A percentile compares a stretch with the other conserved stretches of the same genome.
These are phyloP conservation scores for Drosophila auraria DNA, from an alignment of 1,140 invertebrate genomes.

Conservation along the genomic window DNA sequence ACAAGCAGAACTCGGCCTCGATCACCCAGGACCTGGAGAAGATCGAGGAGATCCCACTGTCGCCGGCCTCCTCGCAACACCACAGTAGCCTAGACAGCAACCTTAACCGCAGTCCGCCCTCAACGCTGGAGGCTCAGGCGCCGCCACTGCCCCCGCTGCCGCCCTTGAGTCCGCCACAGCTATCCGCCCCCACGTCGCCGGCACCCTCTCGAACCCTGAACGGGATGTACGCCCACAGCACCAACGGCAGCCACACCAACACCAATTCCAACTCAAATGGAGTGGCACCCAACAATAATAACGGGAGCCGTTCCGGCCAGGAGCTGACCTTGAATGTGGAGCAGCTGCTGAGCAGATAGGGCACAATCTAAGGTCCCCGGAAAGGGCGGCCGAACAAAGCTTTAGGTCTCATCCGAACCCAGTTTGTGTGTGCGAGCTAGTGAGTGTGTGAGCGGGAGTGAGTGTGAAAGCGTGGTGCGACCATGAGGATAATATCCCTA, in stretches of 20 bases:
- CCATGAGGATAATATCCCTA: background rate
- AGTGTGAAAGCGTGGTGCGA: constrained; percentile 2
- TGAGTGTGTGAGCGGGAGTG: constrained; percentile 1
- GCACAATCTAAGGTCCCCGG: constrained; percentile 72
- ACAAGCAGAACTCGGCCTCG: constrained; percentile 90
- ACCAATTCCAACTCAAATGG: constrained; percentile 27
- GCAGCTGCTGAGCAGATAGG: constrained; percentile 80
- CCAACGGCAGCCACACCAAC: constrained; percentile 9
- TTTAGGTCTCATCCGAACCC: constrained; percentile 58
- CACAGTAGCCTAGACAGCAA: constrained; percentile 83
- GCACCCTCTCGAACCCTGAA: constrained; percentile 73
- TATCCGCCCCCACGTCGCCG: constrained; percentile 78
- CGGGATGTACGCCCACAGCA: constrained; percentile 52
- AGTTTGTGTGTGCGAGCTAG: constrained; percentile 17
- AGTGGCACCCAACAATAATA: constrained; percentile 30
- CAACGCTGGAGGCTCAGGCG: constrained; percentile 73
- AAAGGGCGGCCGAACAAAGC: constrained; percentile 43
- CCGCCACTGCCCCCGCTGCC: constrained; percentile 47
- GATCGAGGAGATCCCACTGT: constrained; percentile 89
- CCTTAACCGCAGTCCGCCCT: constrained; percentile 81
- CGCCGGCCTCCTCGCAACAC: constrained; percentile 81
- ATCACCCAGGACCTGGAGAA: constrained; percentile 89
- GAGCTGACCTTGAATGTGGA: constrained; percentile 80
- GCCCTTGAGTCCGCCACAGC: constrained; percentile 57
- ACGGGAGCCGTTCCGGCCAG: constrained; percentile 33